These are phyloP conservation scores for Himantopus leucocephalus DNA, from an alignment of 2,113 vertebrate genomes.

Conservation along the genomic window DNA sequence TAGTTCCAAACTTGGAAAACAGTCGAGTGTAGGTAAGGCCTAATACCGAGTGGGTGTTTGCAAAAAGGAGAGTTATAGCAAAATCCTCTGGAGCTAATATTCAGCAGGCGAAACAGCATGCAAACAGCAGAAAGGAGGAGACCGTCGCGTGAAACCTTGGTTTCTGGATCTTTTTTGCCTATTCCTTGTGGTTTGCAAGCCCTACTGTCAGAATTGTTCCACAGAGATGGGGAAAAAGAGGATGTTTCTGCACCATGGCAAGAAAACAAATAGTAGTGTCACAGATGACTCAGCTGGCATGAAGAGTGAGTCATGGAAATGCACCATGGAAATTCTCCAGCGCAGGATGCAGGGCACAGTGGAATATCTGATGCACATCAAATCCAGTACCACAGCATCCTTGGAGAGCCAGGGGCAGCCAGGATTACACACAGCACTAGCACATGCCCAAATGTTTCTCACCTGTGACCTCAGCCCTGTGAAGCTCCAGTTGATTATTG, in stretches of 20 bases:
- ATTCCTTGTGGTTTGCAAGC: not conserved
- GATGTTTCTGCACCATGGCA: not conserved
- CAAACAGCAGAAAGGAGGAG: not conserved
- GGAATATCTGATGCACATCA: not conserved
- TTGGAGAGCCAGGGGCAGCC: not conserved
- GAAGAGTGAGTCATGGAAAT: conserved; percentile 28
- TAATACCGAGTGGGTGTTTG: conserved; percentile 25
- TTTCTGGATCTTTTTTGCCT: not conserved
- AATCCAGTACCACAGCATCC: not conserved
- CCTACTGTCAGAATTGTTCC: not conserved
- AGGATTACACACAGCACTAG: not conserved
- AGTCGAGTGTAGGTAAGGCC: conserved; percentile 13
- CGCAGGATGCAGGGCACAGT: not conserved
- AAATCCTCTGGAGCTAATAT: not conserved
- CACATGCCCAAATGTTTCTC: rapidly evolving
- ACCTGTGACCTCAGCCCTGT: not conserved
- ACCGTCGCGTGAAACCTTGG: rapidly evolving
- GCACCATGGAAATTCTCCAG: conserved; percentile 30
- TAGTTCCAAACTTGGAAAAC: conserved; percentile 48
- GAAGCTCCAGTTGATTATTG: not conserved
- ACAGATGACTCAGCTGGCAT: conserved; percentile 39
- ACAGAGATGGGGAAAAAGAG: not conserved
- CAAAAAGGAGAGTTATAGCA: not conserved
- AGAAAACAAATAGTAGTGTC: conserved; percentile 7
- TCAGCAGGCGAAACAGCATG: not conserved